Evolutionary conservation across 2,113 vertebrate genomes (phyloP), one percentile per base, ranked within the genome.

Genomic region (Globicephala melas): DNA sequence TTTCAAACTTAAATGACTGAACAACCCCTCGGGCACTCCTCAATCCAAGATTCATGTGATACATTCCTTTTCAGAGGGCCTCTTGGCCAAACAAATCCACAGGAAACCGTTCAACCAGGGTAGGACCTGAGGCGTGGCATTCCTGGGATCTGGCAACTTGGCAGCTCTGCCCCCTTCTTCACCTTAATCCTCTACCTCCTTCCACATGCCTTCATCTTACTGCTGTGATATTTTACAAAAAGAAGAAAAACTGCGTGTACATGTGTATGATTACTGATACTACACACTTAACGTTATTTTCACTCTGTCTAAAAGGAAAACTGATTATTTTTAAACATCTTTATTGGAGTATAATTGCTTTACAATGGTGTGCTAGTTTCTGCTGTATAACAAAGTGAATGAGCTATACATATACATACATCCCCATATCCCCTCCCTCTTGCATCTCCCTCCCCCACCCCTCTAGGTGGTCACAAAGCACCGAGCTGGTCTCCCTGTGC

Each of bases 221-320:
- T 84, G 41, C 88, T 33, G 4, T 44, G 14, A 1, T 77, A 74
- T 65, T 96, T 88, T 41, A 96, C 1, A 70, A 63, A 28, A 91
- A 81, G 20, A 88, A 84, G 55, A 60, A 92, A 58, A 50, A 33
- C 6, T 50, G 33, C 71, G 28, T 28, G 2, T 38, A n/a, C 20
- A 26, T 63, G 17, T 41, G 4, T 55, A 55, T 41, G 36, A 65
- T 36, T 53, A 92, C 31, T 53, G 18, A 86, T 13, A 73, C 47
- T 96, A 15, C 74, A 79, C 68, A 94, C 28, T 71, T 28, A 95
- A 97, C 94, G 83, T 67, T 97, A 98, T 95, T 97, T 98, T 38
- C 3, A 84, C 17, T 84, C 58, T 94, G 88, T 95, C 95, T 94
- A 97, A 98, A 98, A 1, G 63, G 96, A 97, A 96, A 53, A 53